These are phyloP conservation scores for Drosophila acutilabella DNA, from an alignment of 2,888 invertebrate species.

Conservation along the genomic window DNA sequence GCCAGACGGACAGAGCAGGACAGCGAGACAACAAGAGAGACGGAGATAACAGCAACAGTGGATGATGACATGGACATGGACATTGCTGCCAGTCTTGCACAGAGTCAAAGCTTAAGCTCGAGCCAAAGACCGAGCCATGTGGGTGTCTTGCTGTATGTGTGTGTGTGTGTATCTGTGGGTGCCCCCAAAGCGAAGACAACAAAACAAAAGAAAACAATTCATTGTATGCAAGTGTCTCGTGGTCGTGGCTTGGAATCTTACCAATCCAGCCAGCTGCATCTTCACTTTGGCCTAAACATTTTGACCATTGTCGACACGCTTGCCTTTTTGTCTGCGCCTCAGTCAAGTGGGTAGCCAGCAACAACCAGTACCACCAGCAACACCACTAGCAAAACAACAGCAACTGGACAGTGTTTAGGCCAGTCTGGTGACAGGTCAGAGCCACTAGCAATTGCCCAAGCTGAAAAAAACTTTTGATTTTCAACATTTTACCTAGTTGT, in stretches of 20 bases:
- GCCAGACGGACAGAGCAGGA: conserved; percentile 42
- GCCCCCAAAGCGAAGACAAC: conserved; percentile 47
- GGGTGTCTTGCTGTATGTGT: conserved; percentile 42
- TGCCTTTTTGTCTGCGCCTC: conserved; percentile 39
- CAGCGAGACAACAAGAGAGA: conserved; percentile 6
- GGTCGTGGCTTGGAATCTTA: conserved; percentile 49
- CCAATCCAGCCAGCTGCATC: conserved; percentile 72
- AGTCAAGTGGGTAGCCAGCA: conserved; percentile 45
- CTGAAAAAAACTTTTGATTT: conserved; percentile 69
- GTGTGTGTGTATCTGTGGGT: conserved; percentile 24
- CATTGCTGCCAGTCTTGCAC: conserved; percentile 72
- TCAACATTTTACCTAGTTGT: conserved; percentile 40
- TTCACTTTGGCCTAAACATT: conserved; percentile 66
- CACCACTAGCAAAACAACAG: not conserved
- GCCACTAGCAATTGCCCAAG: conserved; percentile 41
- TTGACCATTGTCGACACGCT: conserved; percentile 77
- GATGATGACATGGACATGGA: conserved; percentile 73
- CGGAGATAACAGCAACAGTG: conserved; percentile 40
- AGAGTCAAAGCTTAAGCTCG: conserved; percentile 47
- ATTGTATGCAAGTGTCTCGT: conserved; percentile 66
- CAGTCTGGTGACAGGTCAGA: conserved; percentile 66
- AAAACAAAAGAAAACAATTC: conserved; percentile 51
- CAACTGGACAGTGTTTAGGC: conserved; percentile 42
- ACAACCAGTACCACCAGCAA: not conserved
- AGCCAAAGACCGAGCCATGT: conserved; percentile 34